phyloP scores from a whole-genome alignment of 2,797 vertebrate genomes.

The Siniperca obscura region DNA sequence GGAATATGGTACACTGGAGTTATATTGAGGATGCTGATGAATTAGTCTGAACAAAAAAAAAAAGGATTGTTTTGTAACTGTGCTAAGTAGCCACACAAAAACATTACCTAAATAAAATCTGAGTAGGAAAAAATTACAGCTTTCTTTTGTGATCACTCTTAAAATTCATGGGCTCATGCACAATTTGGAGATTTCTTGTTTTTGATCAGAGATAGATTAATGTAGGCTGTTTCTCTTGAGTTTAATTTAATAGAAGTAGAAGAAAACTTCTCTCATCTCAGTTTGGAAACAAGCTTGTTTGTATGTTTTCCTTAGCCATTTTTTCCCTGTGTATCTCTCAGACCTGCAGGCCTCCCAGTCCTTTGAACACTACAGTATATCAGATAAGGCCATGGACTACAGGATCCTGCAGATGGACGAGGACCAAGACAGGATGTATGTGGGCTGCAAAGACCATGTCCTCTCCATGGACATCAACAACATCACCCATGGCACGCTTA shows the following conservation, averaged over 20 bases:
- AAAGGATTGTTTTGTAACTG: too few relatives aligned
- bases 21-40: not conserved
- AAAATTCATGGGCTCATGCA: not conserved
- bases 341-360: conserved; percentile 91
- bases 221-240: conserved; percentile 11
- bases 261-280: not conserved
- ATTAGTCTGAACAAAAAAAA: too few relatives aligned
- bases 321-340: conserved; percentile 67
- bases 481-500: conserved; percentile 92
- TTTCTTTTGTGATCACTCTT: conserved; percentile 14
- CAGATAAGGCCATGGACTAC: conserved; percentile 94
- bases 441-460: conserved; percentile 97
- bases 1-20: too few relatives aligned
- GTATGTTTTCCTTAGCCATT: conserved; percentile 14
- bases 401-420: conserved; percentile 97
- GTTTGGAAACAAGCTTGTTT: conserved; percentile 13
- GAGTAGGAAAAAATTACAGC: not conserved
- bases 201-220: conserved; percentile 8
- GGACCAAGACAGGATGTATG: conserved; percentile 97
- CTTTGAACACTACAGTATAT: conserved; percentile 91
- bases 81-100: not conserved
- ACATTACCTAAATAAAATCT: not conserved
- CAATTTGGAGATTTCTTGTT: conserved; percentile 17
- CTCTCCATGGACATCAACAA: conserved; percentile 98
- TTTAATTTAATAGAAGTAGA: conserved; percentile 10